These are phyloP conservation scores for Callocephalon fimbriatum DNA, from an alignment of 2,113 vertebrate species.

Conservation along the genomic window DNA sequence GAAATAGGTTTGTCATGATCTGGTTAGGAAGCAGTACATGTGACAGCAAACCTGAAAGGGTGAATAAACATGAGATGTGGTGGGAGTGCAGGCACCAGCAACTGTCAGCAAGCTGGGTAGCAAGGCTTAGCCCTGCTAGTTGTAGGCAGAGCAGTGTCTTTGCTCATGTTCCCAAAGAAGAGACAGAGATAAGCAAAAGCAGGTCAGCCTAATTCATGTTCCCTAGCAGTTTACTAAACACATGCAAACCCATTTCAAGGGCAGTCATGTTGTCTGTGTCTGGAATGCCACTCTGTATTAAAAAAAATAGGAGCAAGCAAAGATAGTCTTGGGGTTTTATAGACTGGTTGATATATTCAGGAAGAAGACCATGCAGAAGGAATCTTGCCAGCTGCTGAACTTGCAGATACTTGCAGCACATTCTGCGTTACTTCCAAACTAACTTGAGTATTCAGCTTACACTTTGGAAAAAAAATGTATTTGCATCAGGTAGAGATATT, in stretches of 20 bases:
- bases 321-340: background rate
- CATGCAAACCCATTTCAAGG: background rate
- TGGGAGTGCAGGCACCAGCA: background rate
- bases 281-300: background rate
- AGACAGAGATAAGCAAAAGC: background rate
- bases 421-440: background rate
- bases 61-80: fast-evolving
- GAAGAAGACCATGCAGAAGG: background rate
- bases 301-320: background rate
- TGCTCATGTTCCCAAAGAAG: background rate
- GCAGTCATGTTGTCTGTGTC: background rate
- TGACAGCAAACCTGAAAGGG: background rate
- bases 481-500: background rate
- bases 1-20: background rate
- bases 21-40: background rate
- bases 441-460: background rate
- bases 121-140: background rate
- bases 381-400: background rate
- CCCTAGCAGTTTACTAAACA: background rate
- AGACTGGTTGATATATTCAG: background rate
- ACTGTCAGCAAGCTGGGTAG: background rate
- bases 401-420: background rate
- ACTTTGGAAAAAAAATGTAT: background rate
- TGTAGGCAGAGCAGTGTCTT: background rate
- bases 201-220: background rate